Evolutionary conservation across 1,140 invertebrate genomes (phyloP).

Genomic region (Stratiolaelaps scimitus): DNA sequence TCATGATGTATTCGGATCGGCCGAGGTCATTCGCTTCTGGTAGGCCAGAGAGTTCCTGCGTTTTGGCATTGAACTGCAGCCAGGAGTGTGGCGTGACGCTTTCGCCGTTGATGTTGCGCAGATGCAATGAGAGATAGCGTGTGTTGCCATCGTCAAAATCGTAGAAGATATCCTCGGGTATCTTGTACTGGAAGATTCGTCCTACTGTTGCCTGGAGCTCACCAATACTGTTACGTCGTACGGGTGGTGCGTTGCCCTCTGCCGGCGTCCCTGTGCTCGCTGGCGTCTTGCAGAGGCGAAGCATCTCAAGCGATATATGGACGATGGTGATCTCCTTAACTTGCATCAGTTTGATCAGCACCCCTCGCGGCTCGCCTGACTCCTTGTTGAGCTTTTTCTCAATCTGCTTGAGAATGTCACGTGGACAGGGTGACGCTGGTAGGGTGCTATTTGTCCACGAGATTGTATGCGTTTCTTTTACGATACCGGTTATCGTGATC

Average conservation of each 20-base stretch:
- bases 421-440: constrained; percentile 45
- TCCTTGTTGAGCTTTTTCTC: constrained; percentile 46
- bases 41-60: constrained; percentile 76
- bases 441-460: constrained; percentile 78
- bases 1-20: constrained; percentile 59
- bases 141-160: constrained; percentile 70
- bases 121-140: constrained; percentile 54
- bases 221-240: constrained; percentile 68
- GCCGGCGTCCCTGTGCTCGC: constrained; percentile 33
- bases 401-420: constrained; percentile 46
- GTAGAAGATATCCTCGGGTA: constrained; percentile 71
- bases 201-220: constrained; percentile 63
- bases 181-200: constrained; percentile 59
- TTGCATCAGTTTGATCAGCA: constrained; percentile 35
- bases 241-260: constrained; percentile 53
- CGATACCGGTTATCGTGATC: constrained; percentile 54
- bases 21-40: constrained; percentile 55
- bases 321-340: constrained; percentile 36
- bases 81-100: constrained; percentile 58
- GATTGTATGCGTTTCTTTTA: constrained; percentile 39
- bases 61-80: constrained; percentile 74
- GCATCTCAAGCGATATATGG: constrained; percentile 35
- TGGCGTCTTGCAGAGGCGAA: constrained; percentile 36
- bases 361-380: constrained; percentile 33
- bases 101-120: constrained; percentile 53